Evolutionary conservation across 2,888 invertebrate genomes (phyloP), one percentile per base, ranked within the genome.

Genomic region (Drosophila mayaguana): DNA sequence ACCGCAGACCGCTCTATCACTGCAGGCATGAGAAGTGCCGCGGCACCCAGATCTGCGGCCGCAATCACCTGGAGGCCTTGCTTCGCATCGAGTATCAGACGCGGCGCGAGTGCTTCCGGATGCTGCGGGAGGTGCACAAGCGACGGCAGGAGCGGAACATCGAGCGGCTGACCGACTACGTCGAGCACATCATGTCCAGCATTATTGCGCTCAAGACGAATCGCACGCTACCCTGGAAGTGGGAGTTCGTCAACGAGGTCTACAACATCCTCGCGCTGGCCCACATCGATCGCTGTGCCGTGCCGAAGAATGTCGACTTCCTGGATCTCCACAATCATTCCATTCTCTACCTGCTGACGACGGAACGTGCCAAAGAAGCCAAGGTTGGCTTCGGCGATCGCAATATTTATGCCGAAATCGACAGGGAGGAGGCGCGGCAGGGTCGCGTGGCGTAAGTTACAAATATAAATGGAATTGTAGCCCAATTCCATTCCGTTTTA

Each of bases 221-320:
- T 6, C 90, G 92, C 9, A 87, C 91, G 0, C 85, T 92, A 83
- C 92, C 92, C 20, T 91, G 92, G 90, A 92, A 91, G 64, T 91
- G 90, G 63, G 90, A 92, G 65, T 92, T 91, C 38, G 72, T 91
- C 4, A 91, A 89, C 64, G 92, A 92, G 36, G 85, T 92, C 9
- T 92, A 91, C 64, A 92, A 92, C 63, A 80, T 81, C 2, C 14
- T 92, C 43, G 92, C 85, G 0, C 51, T 92, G 64, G 84, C 92
- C 8, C 79, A 90, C 53, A 43, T 81, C 9, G 92, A 92, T 71
- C 72, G 72, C 11, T 91, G 85, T 22, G 50, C 75, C 0, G 60
- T 85, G 22, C 75, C 78, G 0, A 36, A 25, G n/a, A 65, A 70
- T 6, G 32, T 75, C 0, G 72, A 86, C 25, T 77, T 72, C 7